Conservation (phyloP, 37 sponge, comb jelly and placozoan genomes). For the Lycopodina hypogea region DNA sequence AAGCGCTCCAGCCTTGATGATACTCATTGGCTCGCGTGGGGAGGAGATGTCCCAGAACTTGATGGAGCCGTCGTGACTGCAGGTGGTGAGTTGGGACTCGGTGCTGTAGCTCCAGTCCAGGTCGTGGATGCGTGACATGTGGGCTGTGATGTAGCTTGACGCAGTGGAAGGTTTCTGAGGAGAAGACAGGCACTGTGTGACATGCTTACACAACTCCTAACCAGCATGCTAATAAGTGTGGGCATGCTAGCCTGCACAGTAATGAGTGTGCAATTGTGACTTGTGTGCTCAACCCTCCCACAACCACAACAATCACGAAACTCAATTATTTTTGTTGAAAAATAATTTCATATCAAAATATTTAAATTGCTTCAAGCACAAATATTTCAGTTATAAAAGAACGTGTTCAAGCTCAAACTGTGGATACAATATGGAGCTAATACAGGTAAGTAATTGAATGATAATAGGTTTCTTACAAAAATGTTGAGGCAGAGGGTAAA, state of each 20-base stretch:
- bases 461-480: too few species aligned
- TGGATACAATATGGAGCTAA: too few species aligned
- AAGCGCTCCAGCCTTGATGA: slow-evolving; percentile 54
- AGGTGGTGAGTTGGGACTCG: slow-evolving; percentile 58
- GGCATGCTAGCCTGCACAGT: too few species aligned
- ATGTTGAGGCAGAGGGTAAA: too few species aligned
- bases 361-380: too few species aligned
- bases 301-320: not conserved
- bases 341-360: too few species aligned
- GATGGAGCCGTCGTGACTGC: slow-evolving; percentile 82
- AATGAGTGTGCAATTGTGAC: too few species aligned
- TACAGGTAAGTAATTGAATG: too few species aligned
- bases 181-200: not conserved
- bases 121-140: slow-evolving; percentile 74
- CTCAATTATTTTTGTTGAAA: not conserved
- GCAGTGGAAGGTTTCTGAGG: slow-evolving; percentile 64
- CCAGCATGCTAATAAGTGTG: too few species aligned
- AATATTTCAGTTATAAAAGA: too few species aligned
- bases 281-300: too few species aligned
- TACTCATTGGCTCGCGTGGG: slow-evolving; percentile 38
- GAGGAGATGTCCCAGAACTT: slow-evolving; percentile 69
- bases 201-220: not conserved
- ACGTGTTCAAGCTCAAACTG: too few species aligned
- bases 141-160: slow-evolving; percentile 76
- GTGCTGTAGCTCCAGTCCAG: slow-evolving; percentile 65